Base-by-base conservation (phyloP, 2,888 invertebrate species). In the Diachrysia chrysitis region DNA sequence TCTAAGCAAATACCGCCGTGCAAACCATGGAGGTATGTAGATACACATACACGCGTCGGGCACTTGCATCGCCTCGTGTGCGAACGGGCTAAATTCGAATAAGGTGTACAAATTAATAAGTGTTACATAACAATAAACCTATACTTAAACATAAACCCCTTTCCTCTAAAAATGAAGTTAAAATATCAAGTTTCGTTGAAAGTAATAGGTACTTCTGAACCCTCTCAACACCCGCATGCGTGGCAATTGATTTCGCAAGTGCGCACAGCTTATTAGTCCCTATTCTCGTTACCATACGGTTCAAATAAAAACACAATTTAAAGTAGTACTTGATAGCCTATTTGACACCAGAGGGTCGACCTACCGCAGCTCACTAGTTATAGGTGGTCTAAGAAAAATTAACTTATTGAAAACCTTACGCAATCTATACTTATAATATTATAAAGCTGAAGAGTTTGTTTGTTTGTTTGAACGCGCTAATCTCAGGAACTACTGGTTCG, bases 161-260 rank as follows among this genome's bases (percentile, higher is more conserved):
- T 42, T 42, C n/a, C n/a, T 42, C n/a, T 6, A 42, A 42, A 42
- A 42, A 42, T 37, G 6, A 37, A 37, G 25, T 6, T 10, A 37
- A 51, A 57, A 35, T 62, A 81, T 81, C 79, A 69, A 63, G 55
- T 79, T 82, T 54, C 66, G 4, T 58, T 37, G 57, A 60, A 54
- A 70, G 48, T 58, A 63, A 56, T n/a, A n/a, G n/a, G n/a, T 70
- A 62, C 46, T 17, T 66, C 25, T 69, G 58, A 65, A 59, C 68
- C 64, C 71, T 55, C 32, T 69, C 42, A 17, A 54, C 12, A 35
- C 79, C 82, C 82, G 82, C 83, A 82, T 82, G 53, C 10, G 9
- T 48, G n/a, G 42, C 42, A 42, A 21, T 51, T 21, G 48, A 51
- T 51, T 51, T 19, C 48, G 21, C 42, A 42, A 42, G 42, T 51